Percentiles rank a stretch among this genome's conserved stretches.
Conservation (phyloP, 2,113 vertebrate species). For the Podarcis muralis region DNA sequence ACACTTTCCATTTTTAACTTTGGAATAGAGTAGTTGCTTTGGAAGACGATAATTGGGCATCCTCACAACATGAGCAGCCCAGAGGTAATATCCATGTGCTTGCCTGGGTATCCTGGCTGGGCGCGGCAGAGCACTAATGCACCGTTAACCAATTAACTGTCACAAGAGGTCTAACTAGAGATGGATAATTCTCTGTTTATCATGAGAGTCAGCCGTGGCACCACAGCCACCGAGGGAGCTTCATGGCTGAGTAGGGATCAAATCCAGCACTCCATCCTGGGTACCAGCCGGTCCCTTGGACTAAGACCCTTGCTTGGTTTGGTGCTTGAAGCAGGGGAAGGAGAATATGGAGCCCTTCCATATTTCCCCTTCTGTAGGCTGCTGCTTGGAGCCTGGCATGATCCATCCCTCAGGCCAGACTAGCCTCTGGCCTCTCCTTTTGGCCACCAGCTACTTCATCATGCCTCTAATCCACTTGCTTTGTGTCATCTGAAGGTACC, state of each 20-base stretch:
- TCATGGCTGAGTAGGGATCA: no score
- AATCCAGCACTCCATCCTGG: neutral
- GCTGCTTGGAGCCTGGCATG: neutral
- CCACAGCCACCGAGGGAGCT: neutral
- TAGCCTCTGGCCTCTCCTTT: neutral
- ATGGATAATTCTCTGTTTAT: neutral
- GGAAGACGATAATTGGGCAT: no score
- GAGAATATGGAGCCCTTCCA: neutral
- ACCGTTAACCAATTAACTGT: neutral
- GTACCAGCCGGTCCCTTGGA: no score
- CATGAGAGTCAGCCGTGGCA: neutral
- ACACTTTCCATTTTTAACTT: no score
- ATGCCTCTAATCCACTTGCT: neutral
- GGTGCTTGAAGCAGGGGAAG: neutral
- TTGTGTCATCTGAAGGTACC: slow-evolving; percentile 48
- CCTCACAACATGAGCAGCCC: no score
- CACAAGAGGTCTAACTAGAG: neutral
- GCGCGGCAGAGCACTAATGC: no score
- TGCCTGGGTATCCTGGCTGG: no score
- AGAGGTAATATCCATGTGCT: no score
- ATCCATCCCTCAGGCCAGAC: neutral
- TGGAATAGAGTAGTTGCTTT: no score
- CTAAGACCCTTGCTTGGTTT: neutral
- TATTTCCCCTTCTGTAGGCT: neutral
- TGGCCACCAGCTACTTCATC: neutral